Conservation (phyloP, 2,888 invertebrate species). For the Frankliniella fusca region DNA sequence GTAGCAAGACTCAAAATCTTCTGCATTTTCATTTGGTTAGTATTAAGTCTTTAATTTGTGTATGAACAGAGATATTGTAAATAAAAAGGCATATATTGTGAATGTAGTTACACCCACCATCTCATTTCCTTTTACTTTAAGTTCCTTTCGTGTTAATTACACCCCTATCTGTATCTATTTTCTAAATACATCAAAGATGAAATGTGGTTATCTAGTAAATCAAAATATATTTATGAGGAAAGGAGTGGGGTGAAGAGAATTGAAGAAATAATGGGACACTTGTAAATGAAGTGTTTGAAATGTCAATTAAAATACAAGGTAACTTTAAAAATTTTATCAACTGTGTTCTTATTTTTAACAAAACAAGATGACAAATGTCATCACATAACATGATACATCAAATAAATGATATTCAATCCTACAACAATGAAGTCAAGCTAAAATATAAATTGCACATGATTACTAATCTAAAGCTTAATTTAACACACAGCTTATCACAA, state of each 20-base stretch:
- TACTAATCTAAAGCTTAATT: background rate
- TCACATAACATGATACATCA: background rate
- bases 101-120: background rate
- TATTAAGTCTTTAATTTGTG: background rate
- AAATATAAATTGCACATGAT: constrained; percentile 20
- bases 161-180: too few relatives aligned
- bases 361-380: background rate
- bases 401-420: background rate
- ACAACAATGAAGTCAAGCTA: constrained; percentile 11
- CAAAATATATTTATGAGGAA: too few relatives aligned
- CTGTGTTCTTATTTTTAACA: constrained; percentile 14
- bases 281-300: background rate
- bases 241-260: too few relatives aligned
- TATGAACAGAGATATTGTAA: constrained; percentile 11
- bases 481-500: constrained; percentile 20
- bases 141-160: too few relatives aligned
- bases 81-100: constrained; percentile 11
- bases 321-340: constrained; percentile 7
- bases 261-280: background rate
- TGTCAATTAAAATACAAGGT: background rate
- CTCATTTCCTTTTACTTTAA: background rate
- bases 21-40: background rate
- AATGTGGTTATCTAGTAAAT: too few relatives aligned
- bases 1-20: background rate
- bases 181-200: too few relatives aligned